Evolutionary conservation across 2,797 vertebrate species (phyloP), one percentile per base, ranked within the genome.

Genomic region (Acropternis orthonyx): DNA sequence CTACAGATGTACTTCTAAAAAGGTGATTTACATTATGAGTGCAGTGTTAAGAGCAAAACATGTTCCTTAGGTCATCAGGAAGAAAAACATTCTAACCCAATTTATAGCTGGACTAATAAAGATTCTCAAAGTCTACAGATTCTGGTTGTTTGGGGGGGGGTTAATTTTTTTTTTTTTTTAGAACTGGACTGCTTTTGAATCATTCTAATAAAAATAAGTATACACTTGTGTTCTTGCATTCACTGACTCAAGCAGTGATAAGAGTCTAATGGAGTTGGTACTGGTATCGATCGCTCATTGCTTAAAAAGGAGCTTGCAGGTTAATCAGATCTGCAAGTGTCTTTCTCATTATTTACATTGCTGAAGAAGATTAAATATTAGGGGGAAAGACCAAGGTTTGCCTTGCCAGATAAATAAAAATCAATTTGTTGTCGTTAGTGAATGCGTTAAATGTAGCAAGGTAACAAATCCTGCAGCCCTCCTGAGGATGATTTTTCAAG

Each of bases 241-340:
- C 56, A 58, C 20, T 37, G 54, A 83, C n/a, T 82, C 39, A 52
- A 83, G 48, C 74, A 92, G n/a, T 26, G 76, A 88, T 92, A 88
- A 96, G 7, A 3, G 22, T 92, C 97, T 94, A 95, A 95, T 76
- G 67, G 68, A 88, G 20, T 67, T 77, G 44, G 84, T 89, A 72
- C 80, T 92, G 30, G 15, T 83, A 97, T 86, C 0, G 85, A 95
- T 96, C 37, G 27, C 9, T 89, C 79, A 58, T 87, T 96, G 88
- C 89, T 95, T 96, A 93, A 84, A 96, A 96, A 61, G 78, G 43
- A 97, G 91, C 51, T 96, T 95, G 88, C 80, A 92, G 92, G 71
- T 97, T 97, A 97, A 97, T 97, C 95, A 97, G 78, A 72, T 94
- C 84, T 96, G 84, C 48, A 78, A 81, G 41, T 85, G 58, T 93